Percentiles rank a stretch among this genome's conserved stretches.
phyloP scores from a whole-genome alignment of 1,140 invertebrate species.

The Popillia japonica region DNA sequence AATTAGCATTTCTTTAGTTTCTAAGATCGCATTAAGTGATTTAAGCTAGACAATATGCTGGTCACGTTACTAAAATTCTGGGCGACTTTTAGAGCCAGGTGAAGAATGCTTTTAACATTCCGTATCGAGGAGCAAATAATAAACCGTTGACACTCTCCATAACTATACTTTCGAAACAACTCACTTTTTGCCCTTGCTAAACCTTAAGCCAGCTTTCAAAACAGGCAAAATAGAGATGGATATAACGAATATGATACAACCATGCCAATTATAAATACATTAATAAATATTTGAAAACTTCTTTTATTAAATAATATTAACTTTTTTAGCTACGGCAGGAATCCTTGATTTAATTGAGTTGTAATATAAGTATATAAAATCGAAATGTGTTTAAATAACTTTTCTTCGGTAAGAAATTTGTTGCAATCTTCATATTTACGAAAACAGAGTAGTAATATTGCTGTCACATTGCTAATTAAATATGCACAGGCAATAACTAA shows the following conservation, averaged over 20 bases:
- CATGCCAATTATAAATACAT: neutral
- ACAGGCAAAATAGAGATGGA: neutral
- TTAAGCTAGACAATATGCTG: conserved; percentile 44
- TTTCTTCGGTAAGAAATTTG: too few species aligned
- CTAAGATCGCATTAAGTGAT: neutral
- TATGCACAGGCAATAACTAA: too few species aligned
- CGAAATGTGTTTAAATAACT: too few species aligned
- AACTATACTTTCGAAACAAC: conserved; percentile 48
- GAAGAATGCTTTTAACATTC: conserved; percentile 53
- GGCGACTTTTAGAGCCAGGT: conserved; percentile 43
- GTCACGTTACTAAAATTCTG: conserved; percentile 52
- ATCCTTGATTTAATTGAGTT: too few species aligned
- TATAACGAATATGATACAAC: neutral
- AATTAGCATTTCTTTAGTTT: neutral
- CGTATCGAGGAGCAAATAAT: conserved; percentile 50
- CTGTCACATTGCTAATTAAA: too few species aligned
- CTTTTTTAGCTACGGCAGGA: too few species aligned
- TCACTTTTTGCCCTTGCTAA: conserved; percentile 43
- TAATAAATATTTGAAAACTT: neutral
- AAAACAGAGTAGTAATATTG: too few species aligned
- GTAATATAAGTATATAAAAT: too few species aligned
- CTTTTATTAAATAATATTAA: too few species aligned
- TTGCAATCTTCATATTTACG: too few species aligned
- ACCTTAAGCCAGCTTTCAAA: neutral
- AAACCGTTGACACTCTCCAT: conserved; percentile 47